These are phyloP conservation scores for Eremobia ochroleuca DNA, from an alignment of 2,888 invertebrate genomes.

Conservation along the genomic window DNA sequence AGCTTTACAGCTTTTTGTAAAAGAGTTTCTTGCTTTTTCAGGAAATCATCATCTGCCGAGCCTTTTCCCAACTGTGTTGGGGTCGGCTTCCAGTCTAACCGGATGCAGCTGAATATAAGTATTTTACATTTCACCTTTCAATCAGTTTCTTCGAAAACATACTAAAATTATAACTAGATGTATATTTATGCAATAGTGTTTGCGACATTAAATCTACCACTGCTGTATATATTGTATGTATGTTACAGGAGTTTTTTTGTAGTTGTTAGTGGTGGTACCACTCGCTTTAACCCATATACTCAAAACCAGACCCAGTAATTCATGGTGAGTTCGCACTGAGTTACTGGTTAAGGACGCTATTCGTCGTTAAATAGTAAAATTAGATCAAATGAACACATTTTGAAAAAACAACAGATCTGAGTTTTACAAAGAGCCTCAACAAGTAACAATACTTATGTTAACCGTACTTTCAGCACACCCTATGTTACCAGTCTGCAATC, in stretches of 20 bases:
- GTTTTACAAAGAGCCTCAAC: not conserved
- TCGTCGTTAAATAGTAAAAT: not conserved
- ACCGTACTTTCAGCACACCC: not conserved
- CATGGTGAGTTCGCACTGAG: too few relatives aligned
- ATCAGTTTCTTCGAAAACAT: too few relatives aligned
- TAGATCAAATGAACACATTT: not conserved
- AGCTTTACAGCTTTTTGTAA: not conserved
- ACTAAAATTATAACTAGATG: not conserved
- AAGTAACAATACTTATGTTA: not conserved
- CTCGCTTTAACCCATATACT: not conserved
- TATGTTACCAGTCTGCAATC: not conserved
- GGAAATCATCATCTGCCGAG: not conserved
- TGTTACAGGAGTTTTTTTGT: too few relatives aligned
- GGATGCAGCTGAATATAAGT: not conserved
- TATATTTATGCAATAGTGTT: not conserved
- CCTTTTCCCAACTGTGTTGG: not conserved
- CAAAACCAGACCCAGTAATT: too few relatives aligned
- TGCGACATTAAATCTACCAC: not conserved
- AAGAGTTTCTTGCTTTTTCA: not conserved
- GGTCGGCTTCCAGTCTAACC: not conserved
- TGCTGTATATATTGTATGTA: too few relatives aligned
- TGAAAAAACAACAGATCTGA: not conserved
- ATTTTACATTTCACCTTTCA: not conserved
- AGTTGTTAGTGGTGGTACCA: not conserved
- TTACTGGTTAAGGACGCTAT: too few relatives aligned